Base-by-base conservation (phyloP, 2,113 vertebrate genomes). In the Camelus bactrianus region DNA sequence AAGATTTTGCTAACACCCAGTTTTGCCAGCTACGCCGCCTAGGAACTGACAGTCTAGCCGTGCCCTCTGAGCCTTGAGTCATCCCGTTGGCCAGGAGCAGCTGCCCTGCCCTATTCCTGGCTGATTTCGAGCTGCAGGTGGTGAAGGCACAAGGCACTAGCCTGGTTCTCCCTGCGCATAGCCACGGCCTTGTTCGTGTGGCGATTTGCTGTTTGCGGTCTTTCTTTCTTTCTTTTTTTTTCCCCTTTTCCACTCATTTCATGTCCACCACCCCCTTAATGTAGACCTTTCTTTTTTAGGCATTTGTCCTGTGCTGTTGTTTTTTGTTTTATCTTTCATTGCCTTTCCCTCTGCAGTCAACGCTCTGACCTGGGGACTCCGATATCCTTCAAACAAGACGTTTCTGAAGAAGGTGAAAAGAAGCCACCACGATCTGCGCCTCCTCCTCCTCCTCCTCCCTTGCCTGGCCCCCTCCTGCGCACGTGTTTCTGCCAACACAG, bases 311-410 rank as follows among this genome's bases (percentile, higher is more conserved):
- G 20, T 96, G 93, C 81, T 92, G 93, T 79, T 97, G 97, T 98
- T 98, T 96, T 98, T 98, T 98, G 98, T 98, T 98, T 98, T 98
- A 98, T 97, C 98, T 98, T 98, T 98, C 97, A 1, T 98, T 98
- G 98, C 98, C 96, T 99, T 99, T 99, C 96, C 98, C 85, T 98
- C 98, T 98, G 95, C 98, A 99, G 98, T 98, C 98, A 91, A 91
- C 77, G 94, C 96, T 97, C 65, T 94, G 97, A 94, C 97, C 98
- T 94, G 50, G 98, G 97, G 97, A 98, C 98, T 97, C 93, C 86
- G 52, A 30, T 97, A 85, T 96, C 97, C 98, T 98, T 97, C 99
- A 98, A 98, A 98, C 98, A 99, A 99, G 98, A 98, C 89, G 52
- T 98, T 98, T 98, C 97, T 26, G 97, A 98, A 98, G 98, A 98